Base-by-base conservation (phyloP, 2,797 vertebrate genomes). In the Dallia pectoralis region DNA sequence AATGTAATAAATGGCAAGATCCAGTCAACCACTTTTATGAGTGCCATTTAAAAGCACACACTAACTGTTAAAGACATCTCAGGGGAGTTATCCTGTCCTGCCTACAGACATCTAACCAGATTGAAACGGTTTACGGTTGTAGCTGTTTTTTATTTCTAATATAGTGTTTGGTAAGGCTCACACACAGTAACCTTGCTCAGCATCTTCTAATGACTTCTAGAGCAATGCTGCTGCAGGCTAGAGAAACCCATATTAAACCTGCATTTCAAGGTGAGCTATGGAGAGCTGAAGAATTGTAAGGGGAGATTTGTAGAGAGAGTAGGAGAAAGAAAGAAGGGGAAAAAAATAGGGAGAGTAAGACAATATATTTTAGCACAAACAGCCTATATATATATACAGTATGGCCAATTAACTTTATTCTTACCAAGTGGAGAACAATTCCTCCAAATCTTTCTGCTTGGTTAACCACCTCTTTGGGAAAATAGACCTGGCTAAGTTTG, bases 101-200 rank as follows among this genome's bases (percentile, higher is more conserved):
- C 30, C 63, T 70, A 64, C 77, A 74, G 79, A 78, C 48, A 59
- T 76, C 53, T 48, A 32, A 72, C 72, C 75, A 11, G 47, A 67
- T 12, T 27, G 56, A 51, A 69, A 25, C 51, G 44, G 70, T 72
- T 66, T 71, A 73, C 69, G 61, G 70, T 72, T 33, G 68, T 66
- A 73, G 71, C 3, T 76, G 33, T 70, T 76, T 82, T 74, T 79
- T 79, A 74, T 67, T 59, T 51, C 14, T 72, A 72, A 22, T 12
- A 72, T n/a, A 72, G 65, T 78, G 47, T 70, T 49, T 16, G 30
- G 56, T 66, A n/a, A 12, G 44, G 69, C 32, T 64, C 30, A 27
- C 32, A 27, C 32, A 61, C 29, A 36, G 51, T 47, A n/a, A 30
- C 29, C 62, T 66, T 12, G n/a, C 33, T 66, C 64, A 66, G 64